Base-by-base conservation (phyloP, 2,113 vertebrate species). In the Phalacrocorax brasilianus region DNA sequence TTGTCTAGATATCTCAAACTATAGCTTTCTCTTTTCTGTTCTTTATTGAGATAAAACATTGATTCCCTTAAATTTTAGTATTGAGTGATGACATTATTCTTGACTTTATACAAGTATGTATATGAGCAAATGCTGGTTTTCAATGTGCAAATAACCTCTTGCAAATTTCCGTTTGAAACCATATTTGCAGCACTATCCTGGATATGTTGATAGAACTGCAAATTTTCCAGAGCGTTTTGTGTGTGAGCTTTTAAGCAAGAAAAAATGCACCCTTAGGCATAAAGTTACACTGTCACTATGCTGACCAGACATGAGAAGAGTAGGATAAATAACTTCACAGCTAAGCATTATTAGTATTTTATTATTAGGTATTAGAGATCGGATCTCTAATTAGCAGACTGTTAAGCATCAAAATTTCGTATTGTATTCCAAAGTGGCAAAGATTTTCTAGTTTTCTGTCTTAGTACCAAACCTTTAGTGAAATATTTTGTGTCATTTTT, bases 91-190 rank as follows among this genome's bases (percentile, higher is more conserved):
- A 94, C 86, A 97, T 96, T 97, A 94, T 97, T 98, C 85, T 91
- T 97, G 88, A 96, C 96, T 97, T 98, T 97, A 95, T 98, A 89
- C 58, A 87, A 91, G 96, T 95, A 78, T 92, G 66, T 72, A 82
- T 95, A 40, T 50, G 40, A 96, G 38, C 2, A 5, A 87, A 59
- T 91, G 22, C n/a, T 92, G 24, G 17, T 92, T 95, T 90, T 88
- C 27, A 70, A 1, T n/a, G 18, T 65, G 45, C 56, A 76, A 84
- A 68, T 75, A 53, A 81, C 77, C 86, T 93, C 88, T 85, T 89
- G 56, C 20, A 77, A 6, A 91, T 86, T 85, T 95, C 94, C 97
- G 77, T 97, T 97, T 92, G 91, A 89, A 97, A 98, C 94, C 96
- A 68, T 96, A 91, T 97, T 95, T 97, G 73, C 81, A 89, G 67